Evolutionary conservation across 1,140 invertebrate species (phyloP), one percentile per base, ranked within the genome.

Genomic region (Caenorhabditis inopinata): DNA sequence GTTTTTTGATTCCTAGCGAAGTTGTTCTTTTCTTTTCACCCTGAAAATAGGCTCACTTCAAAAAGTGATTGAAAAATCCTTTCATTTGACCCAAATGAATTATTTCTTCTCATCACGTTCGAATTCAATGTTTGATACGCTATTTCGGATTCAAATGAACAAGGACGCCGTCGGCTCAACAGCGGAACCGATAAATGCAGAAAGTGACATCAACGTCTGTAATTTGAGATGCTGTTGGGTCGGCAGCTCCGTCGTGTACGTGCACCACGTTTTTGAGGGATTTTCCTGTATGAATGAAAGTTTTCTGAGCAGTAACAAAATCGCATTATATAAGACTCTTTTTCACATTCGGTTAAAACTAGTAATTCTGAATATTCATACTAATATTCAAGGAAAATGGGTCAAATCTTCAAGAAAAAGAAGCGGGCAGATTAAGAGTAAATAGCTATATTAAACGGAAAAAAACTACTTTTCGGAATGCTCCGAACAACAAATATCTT

Each of bases 161-260:
- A 38, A 38, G 51, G 58, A 68, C 25, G 25, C 2, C n/a, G 21
- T 5, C 23, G 49, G 49, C 23, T 58, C 32, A 58, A 29, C 58
- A 38, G 32, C 38, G 6, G 23, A 68, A 21, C n/a, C 25, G 29
- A 35, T 9, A 23, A 12, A 68, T 32, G 27, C 6, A 68, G 58
- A 68, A 68, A 68, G 32, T 68, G 58, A 68, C 58, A 68, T 68
- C 58, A 68, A 32, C 27, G 58, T 68, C 58, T 68, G 58, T 68
- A 68, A 68, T 68, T 68, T 42, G 58, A 68, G 58, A 68, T 29
- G 58, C 27, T 12, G 53, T 58, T 32, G 53, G 6, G 27, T 38
- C 32, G 32, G 32, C n/a, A n/a, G 58, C 11, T 12, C 1, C n/a
- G 16, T 18, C 58, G n/a, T 68, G n/a, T 68, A 38, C 32, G 38